Evolutionary conservation across 2,888 invertebrate genomes (phyloP), one percentile per base, ranked within the genome.

Genomic region (Gortyna flavago): DNA sequence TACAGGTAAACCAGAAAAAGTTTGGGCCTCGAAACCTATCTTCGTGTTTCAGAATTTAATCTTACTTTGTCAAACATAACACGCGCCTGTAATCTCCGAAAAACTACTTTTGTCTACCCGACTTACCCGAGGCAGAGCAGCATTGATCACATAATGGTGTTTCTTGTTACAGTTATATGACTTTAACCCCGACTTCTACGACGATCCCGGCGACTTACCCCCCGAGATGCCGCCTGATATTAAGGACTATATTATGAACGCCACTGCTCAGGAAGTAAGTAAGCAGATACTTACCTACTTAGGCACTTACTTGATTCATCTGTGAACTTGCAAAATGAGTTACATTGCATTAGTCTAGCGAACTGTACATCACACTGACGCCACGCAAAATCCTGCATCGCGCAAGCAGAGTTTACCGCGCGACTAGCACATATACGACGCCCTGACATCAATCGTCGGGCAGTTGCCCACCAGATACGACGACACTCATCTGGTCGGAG

Each of bases 181-280:
- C 80, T 99, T 99, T 99, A 96, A 97, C 81, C 99, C 99, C 0
- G 97, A 98, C 18, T 98, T 97, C 91, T 99, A 98, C 93, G 98
- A 98, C 87, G 97, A 98, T 74, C 97, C 98, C 0, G 94, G 94
- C 0, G 94, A 97, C 78, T 93, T 99, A 70, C 99, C 99, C 0
- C 92, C 94, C 0, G 97, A 97, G 3, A 98, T 99, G 98, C 99
- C 99, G 0, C 88, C 91, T 0, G 95, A 95, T 54, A 91, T 96
- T 54, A 89, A 75, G 64, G 84, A 92, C 0, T 93, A 95, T 72
- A 95, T 96, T 44, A 89, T 79, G 0, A 93, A 93, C 2, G 93
- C 93, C 0, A 92, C 91, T 5, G 85, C 84, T 2, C 91, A 94
- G 79, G 89, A 95, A 88, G 96, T 95, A 59, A 76, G 85, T 51